Evolutionary conservation across 2,888 invertebrate species (phyloP), one percentile per base, ranked within the genome.

Genomic region (Trissolcus japonicus): DNA sequence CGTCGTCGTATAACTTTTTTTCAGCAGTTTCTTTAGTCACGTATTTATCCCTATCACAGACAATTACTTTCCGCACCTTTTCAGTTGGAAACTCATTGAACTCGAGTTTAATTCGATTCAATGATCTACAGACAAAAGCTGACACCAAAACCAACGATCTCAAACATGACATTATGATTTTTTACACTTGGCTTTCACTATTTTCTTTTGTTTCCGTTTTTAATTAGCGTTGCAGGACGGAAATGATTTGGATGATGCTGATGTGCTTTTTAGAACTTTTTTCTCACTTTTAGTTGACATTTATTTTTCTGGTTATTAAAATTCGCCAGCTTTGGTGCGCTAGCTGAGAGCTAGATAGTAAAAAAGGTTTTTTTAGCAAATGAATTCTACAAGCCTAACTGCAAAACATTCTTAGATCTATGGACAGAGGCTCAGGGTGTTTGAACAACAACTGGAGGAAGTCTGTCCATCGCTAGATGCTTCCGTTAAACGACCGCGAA

Each of bases 341-440:
- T 77, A 82, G 84, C 82, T 85, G 85, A 80, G 80, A 79, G 80
- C 79, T 54, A 46, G 65, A 21, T 13, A 19, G 55, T 65, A 60
- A 60, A 19, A 53, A 67, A 74, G 66, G 62, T 74, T 72, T 17
- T 17, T 40, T 57, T 53, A 21, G 29, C 17, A 35, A 40, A 48
- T 57, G n/a, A 76, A 48, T 17, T 35, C 75, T 77, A 90, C 89
- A 88, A 89, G 86, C 89, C 89, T 92, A 92, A 92, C 92, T 90
- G 90, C 89, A 90, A 88, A 35, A 91, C 90, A 88, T 91, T 90
- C 89, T 83, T 93, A 96, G 96, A 95, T 95, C 88, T 95, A 95
- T 92, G 94, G 95, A 89, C 93, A 94, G 88, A 93, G 95, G 86
- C 94, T 96, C 89, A 94, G 95, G 90, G 93, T 94, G 80, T 98